Conservation (phyloP, 2,888 invertebrate genomes). For the Leptopterna dolabrata region DNA sequence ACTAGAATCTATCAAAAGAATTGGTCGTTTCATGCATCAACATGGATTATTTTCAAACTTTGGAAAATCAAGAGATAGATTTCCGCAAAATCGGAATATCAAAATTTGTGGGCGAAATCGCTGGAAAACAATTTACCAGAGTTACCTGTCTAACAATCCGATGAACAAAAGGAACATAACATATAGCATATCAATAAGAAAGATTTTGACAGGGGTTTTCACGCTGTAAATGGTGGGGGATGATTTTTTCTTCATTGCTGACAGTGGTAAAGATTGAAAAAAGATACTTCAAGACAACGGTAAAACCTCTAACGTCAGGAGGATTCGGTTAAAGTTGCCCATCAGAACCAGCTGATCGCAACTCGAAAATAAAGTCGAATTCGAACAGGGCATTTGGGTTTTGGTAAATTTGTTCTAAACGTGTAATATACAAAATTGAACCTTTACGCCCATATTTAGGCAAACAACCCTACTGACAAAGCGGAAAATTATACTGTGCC, state of each 20-base stretch:
- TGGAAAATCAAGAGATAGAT: not conserved
- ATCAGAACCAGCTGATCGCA: conserved; percentile 33
- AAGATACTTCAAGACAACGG: conserved; percentile 6
- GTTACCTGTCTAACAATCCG: not conserved
- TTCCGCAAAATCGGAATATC: not conserved
- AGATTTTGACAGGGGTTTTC: not conserved
- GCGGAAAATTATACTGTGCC: conserved; percentile 1
- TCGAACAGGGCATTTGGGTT: not conserved
- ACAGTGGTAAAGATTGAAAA: not conserved
- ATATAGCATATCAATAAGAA: not conserved
- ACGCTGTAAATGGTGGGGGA: conserved; percentile 27
- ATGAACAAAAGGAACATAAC: not conserved
- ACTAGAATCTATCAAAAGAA: conserved; percentile 43
- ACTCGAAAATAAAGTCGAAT: not conserved
- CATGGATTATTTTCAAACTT: not conserved
- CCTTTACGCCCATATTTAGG: not conserved
- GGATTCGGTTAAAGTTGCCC: not conserved
- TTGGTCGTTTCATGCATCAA: conserved; percentile 49
- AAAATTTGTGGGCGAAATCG: not conserved
- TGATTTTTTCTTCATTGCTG: not conserved
- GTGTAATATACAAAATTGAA: conserved; percentile 14
- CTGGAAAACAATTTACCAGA: not conserved
- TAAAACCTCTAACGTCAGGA: not conserved
- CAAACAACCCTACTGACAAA: conserved; percentile 14
- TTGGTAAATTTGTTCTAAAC: not conserved